These are phyloP conservation scores for Acrobeloides nanus DNA, from an alignment of 2,888 invertebrate species.

Conservation along the genomic window DNA sequence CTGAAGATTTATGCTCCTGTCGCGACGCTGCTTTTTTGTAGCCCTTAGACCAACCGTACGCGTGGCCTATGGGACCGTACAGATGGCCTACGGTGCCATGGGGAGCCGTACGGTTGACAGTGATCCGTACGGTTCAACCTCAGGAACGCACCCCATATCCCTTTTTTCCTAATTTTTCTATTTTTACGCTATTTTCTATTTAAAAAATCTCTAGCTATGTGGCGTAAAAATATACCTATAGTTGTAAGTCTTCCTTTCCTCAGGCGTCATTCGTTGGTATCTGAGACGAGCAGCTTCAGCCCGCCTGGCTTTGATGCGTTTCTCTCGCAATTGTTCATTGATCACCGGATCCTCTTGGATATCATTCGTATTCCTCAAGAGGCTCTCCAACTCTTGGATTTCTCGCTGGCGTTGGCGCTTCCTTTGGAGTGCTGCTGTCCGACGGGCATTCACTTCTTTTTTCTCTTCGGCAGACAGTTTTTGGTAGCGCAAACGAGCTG, in stretches of 20 bases:
- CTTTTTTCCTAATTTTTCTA: too few relatives aligned
- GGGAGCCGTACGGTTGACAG: too few relatives aligned
- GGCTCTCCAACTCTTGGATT: conserved; percentile 40
- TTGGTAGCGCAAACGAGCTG: conserved; percentile 40
- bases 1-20: too few relatives aligned
- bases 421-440: conserved; percentile 41
- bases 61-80: too few relatives aligned
- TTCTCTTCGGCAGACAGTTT: conserved; percentile 38
- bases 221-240: too few relatives aligned
- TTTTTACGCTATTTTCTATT: too few relatives aligned
- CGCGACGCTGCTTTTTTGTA: too few relatives aligned
- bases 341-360: conserved; percentile 45
- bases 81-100: too few relatives aligned
- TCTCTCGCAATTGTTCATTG: conserved; percentile 38
- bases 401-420: conserved; percentile 45
- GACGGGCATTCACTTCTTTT: conserved; percentile 37
- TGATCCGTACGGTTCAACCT: too few relatives aligned
- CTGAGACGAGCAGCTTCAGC: conserved; percentile 36
- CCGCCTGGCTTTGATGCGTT: conserved; percentile 40
- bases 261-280: conserved; percentile 13
- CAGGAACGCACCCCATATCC: too few relatives aligned
- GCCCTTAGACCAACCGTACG: too few relatives aligned
- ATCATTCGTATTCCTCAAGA: conserved; percentile 39
- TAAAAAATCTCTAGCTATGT: too few relatives aligned
- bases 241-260: conserved; percentile 10